Evolutionary conservation across 2,113 vertebrate species (phyloP), one percentile per base, ranked within the genome.

Genomic region (Chamaea fasciata): DNA sequence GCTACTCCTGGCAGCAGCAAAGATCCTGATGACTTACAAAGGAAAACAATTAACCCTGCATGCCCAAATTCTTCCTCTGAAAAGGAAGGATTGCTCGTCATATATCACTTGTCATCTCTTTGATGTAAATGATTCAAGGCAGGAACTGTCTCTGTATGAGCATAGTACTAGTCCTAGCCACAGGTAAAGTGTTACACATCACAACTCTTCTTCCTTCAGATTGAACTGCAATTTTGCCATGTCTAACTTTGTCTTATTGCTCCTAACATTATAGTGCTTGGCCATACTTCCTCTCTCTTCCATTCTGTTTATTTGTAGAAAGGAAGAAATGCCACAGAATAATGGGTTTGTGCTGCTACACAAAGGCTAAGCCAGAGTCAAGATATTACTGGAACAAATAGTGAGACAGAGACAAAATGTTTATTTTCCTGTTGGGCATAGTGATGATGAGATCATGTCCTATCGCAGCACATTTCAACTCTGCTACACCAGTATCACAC

Each of bases 251-350:
- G 41, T 87, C 52, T 69, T 78, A n/a, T 9, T 83, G 23, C 88
- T 86, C 30, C 50, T 35, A 65, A 63, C 3, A 0, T 88, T 91
- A 52, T 3, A 95, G 56, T 35, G 15, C 28, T 74, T 83, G 56
- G 47, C 47, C 52, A 41, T 67, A 39, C 21, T 70, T 90, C 50
- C 69, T 85, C 62, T 85, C 49, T 60, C 39, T 35, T 80, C 46
- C 50, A 37, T 90, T 79, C 67, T 83, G 50, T 83, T 90, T 90
- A 63, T 89, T 77, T 88, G 67, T 77, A 86, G 59, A 92, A 91
- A 60, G 35, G 56, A 90, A 97, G 52, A 95, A 94, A 75, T 89
- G 60, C 27, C 71, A 83, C 63, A 80, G 79, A 68, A 77, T 78
- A 86, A 70, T 31, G 37, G 28, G 56, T 63, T 83, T 11, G 4